Percentiles rank a stretch among this genome's conserved stretches.
Evolutionary conservation across 2,888 invertebrate genomes (phyloP).

Genomic region (Aporophyla lueneburgensis): DNA sequence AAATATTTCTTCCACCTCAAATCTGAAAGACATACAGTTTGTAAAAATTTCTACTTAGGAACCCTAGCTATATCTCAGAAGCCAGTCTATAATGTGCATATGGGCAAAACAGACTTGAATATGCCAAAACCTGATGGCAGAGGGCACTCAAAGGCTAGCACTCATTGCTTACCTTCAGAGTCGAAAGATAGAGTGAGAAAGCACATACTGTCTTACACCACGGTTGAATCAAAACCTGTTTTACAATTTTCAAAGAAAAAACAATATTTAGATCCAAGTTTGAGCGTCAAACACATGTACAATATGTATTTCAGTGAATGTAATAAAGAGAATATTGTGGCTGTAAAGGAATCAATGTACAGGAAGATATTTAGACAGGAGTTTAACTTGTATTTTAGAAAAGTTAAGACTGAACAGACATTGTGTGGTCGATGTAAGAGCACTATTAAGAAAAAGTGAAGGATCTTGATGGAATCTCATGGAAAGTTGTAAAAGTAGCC

Average conservation of each 20-base stretch:
- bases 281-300: conserved; percentile 85
- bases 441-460: conserved; percentile 81
- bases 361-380: conserved; percentile 86
- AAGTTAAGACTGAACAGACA: conserved; percentile 77
- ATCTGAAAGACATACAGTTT: conserved; percentile 81
- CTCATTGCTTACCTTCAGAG: conserved; percentile 81
- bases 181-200: conserved; percentile 83
- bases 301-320: conserved; percentile 82
- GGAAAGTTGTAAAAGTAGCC: conserved; percentile 1
- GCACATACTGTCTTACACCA: conserved; percentile 82
- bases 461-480: conserved; percentile 3
- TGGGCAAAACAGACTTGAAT: conserved; percentile 85
- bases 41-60: conserved; percentile 87
- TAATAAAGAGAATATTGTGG: conserved; percentile 73
- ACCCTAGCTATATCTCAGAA: conserved; percentile 87
- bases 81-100: conserved; percentile 87
- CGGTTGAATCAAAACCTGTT: conserved; percentile 81
- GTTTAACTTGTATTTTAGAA: conserved; percentile 85
- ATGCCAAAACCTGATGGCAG: conserved; percentile 87
- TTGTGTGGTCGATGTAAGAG: conserved; percentile 84
- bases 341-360: conserved; percentile 88
- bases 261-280: conserved; percentile 80
- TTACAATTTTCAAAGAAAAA: conserved; percentile 83
- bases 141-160: conserved; percentile 81
- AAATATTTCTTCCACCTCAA: conserved; percentile 86